These are phyloP conservation scores for Cynopterus sphinx DNA, from an alignment of 2,797 vertebrate genomes.

Conservation along the genomic window DNA sequence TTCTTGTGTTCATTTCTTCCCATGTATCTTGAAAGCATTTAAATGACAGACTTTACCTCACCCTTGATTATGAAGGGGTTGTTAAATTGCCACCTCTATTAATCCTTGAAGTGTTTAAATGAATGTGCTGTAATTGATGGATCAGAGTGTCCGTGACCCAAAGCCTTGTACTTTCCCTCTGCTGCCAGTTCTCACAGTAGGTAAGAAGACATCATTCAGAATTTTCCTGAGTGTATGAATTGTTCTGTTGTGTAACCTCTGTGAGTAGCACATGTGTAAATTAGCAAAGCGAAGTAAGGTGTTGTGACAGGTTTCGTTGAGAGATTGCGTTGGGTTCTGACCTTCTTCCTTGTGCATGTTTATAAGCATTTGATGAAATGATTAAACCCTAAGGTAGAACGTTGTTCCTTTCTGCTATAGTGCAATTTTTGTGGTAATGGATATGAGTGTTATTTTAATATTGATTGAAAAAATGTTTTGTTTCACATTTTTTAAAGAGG, in stretches of 20 bases:
- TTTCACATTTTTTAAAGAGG: neutral
- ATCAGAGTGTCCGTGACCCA: slow-evolving; percentile 76
- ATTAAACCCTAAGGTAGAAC: slow-evolving; percentile 47
- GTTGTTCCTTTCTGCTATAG: slow-evolving; percentile 2
- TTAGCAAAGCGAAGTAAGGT: slow-evolving; percentile 41
- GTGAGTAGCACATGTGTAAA: slow-evolving; percentile 31
- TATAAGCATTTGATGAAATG: slow-evolving; percentile 69
- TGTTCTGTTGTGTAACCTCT: slow-evolving; percentile 62
- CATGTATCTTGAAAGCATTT: slow-evolving; percentile 56
- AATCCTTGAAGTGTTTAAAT: slow-evolving; percentile 74
- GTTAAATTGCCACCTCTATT: slow-evolving; percentile 76
- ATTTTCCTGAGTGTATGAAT: slow-evolving; percentile 67
- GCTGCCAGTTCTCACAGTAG: slow-evolving; percentile 68
- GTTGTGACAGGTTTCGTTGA: slow-evolving; percentile 40
- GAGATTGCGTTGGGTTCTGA: slow-evolving; percentile 29
- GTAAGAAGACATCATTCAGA: slow-evolving; percentile 76
- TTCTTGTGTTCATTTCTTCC: slow-evolving; percentile 55
- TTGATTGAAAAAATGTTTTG: neutral
- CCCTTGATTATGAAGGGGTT: slow-evolving; percentile 71
- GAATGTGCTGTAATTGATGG: slow-evolving; percentile 80
- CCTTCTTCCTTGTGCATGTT: slow-evolving; percentile 30
- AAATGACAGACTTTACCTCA: slow-evolving; percentile 77
- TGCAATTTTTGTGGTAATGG: slow-evolving; percentile 41
- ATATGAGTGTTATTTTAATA: slow-evolving; percentile 47
- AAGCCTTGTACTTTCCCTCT: slow-evolving; percentile 66